These are phyloP conservation scores for Bos indicus DNA, from an alignment of 2,113 vertebrate species.

Conservation along the genomic window DNA sequence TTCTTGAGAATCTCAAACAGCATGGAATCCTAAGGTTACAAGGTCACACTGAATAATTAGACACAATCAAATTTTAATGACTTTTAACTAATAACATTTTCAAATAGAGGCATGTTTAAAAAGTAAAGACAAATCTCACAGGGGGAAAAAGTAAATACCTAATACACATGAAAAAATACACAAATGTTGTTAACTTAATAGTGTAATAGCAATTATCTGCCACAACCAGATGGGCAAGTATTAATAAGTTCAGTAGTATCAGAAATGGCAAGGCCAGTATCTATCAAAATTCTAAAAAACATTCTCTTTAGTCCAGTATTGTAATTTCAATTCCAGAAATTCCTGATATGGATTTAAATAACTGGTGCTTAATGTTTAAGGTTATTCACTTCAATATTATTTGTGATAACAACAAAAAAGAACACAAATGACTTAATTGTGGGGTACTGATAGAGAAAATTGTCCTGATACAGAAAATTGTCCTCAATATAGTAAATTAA, in stretches of 20 bases:
- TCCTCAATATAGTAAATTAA: background rate
- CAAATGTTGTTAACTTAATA: background rate
- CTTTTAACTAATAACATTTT: background rate
- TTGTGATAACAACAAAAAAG: background rate
- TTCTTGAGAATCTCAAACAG: background rate
- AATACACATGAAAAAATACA: conserved; percentile 3
- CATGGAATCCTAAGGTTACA: background rate
- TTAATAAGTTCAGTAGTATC: background rate
- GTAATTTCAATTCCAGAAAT: background rate
- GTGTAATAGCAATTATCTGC: background rate
- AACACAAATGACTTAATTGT: background rate
- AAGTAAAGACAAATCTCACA: background rate
- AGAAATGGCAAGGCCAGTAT: background rate
- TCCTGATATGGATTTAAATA: background rate
- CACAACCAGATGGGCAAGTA: background rate
- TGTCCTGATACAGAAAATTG: background rate
- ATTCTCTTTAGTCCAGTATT: background rate
- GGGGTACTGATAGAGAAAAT: background rate
- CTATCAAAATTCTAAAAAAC: conserved; percentile 2
- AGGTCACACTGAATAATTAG: background rate
- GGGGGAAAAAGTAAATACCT: background rate
- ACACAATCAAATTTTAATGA: conserved; percentile 17
- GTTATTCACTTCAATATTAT: background rate
- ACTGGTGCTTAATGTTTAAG: background rate
- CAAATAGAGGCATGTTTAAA: background rate